Base-by-base conservation (phyloP, 2,888 invertebrate genomes). In the Erebia ligea region DNA sequence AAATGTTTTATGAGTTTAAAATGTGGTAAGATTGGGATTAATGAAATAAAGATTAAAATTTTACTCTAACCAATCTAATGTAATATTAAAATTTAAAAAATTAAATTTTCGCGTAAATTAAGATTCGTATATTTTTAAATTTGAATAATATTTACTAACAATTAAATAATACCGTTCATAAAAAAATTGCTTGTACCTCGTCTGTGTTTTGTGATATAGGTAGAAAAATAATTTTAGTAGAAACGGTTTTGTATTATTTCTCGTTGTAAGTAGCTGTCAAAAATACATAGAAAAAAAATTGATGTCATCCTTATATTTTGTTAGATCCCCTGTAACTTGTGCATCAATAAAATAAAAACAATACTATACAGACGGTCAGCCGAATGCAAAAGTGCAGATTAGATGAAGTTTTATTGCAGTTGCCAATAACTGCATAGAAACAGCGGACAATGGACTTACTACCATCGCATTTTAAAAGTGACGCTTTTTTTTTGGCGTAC, bases 201-300 rank as follows among this genome's bases (percentile, higher is more conserved):
- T 66, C 66, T 56, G 65, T 66, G 65, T 54, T 66, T 66, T 66
- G 66, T 66, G 66, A 54, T 54, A 54, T 64, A 63, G 40, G 34
- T 34, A 58, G 40, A 58, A 58, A 34, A 58, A 45, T 58, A 34
- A 58, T 58, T 58, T 58, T 58, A 58, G 34, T 88, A 54, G 19
- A 54, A 54, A 54, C 10, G 54, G 19, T 19, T 54, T 54, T 19
- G 17, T 54, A 19, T 54, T 2, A 54, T 54, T 54, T 91, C 50
- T 94, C 75, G 86, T 89, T 90, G 80, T 81, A 19, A 94, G 73
- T 9, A 86, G 75, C 8, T 82, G 81, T 1, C 90, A 82, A 0
- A 94, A 78, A 40, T 10, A 54, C 10, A 54, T n/a, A 50, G n/a
- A 15, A 8, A 25, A 13, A 34, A 58, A 25, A n/a, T 25, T n/a